Base-by-base conservation (phyloP, 37 sponge, comb jelly and placozoan genomes). In the Ephydatia muelleri region DNA sequence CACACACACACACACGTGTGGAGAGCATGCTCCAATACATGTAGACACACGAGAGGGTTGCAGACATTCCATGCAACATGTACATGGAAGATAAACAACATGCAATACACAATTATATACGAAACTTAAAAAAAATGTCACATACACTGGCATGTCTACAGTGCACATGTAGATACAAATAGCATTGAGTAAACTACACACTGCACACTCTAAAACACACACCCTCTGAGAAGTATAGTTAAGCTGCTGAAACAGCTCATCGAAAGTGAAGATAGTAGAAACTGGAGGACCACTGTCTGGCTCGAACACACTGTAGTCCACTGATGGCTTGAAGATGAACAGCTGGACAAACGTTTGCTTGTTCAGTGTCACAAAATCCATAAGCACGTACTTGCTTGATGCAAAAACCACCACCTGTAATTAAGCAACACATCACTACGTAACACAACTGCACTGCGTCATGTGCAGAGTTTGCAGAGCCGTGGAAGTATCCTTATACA, bases 261-360 rank as follows among this genome's bases (percentile, higher is more conserved):
- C 77, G 22, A 76, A 39, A 28, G 77, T 76, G 37, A 34, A 39
- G 77, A 76, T 76, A 23, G 77, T 76, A 12, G 77, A 76, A 22
- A 76, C 31, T 76, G 77, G 23, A 37, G 77, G 27, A 21, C 11
- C 22, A 11, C 37, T 28, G 37, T 76, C 34, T 28, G 34, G 27
- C 27, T 76, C 37, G 35, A 40, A 39, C 39, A 40, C 39, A 34
- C 39, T 76, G 39, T 28, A 28, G 36, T 76, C 35, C 27, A 22
- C 16, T 2, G 57, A 57, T 14, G 77, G 77, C 14, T 76, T 76
- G 27, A 48, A 28, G 8, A 79, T 33, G 38, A 79, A 79, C 27
- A 79, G 65, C 28, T 48, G n/a, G 12, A 65, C 65, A 79, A 79
- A 79, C 65, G 80, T 79, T 12, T 79, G 65, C 65, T 25, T 49